These are phyloP conservation scores for Drosophila simulans DNA, from an alignment of 1,140 invertebrate species.

Conservation along the genomic window DNA sequence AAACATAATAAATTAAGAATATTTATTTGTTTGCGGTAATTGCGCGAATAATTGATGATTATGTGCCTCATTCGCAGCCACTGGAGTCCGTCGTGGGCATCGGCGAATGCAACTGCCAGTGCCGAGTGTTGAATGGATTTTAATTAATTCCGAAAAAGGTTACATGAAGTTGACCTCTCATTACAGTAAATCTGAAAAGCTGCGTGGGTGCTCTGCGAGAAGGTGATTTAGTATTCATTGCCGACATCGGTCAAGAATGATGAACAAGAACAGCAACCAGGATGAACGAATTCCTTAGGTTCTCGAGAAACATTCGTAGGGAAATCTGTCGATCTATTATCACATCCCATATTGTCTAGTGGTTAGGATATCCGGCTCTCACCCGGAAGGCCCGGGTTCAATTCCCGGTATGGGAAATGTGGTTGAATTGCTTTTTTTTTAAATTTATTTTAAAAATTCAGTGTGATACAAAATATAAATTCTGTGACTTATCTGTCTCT, in stretches of 20 bases:
- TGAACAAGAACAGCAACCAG: not conserved
- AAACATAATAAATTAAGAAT: constrained; percentile 82
- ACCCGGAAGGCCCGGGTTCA: constrained; percentile 92
- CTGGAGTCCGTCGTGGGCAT: constrained; percentile 28
- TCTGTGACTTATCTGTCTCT: constrained; percentile 21
- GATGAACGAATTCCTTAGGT: not conserved
- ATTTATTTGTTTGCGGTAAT: constrained; percentile 81
- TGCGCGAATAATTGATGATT: constrained; percentile 82
- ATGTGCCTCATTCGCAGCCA: constrained; percentile 56
- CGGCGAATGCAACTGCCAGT: constrained; percentile 33
- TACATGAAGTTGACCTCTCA: constrained; percentile 57
- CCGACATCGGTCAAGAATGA: not conserved
- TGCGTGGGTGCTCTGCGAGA: not conserved
- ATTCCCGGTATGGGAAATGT: constrained; percentile 88
- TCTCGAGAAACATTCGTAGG: not conserved
- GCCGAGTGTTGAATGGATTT: constrained; percentile 56
- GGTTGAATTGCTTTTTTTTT: not conserved
- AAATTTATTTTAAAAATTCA: not conserved
- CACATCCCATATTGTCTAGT: constrained; percentile 88
- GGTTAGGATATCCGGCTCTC: constrained; percentile 94
- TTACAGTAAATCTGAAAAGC: constrained; percentile 32
- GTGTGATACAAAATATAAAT: not conserved
- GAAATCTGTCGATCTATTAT: constrained; percentile 86
- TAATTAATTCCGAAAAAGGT: constrained; percentile 65
- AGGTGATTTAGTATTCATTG: constrained; percentile 5